Percentiles rank a stretch among this genome's conserved stretches.
phyloP scores from a whole-genome alignment of 2,888 invertebrate genomes.

The Ectemnius lituratus region DNA sequence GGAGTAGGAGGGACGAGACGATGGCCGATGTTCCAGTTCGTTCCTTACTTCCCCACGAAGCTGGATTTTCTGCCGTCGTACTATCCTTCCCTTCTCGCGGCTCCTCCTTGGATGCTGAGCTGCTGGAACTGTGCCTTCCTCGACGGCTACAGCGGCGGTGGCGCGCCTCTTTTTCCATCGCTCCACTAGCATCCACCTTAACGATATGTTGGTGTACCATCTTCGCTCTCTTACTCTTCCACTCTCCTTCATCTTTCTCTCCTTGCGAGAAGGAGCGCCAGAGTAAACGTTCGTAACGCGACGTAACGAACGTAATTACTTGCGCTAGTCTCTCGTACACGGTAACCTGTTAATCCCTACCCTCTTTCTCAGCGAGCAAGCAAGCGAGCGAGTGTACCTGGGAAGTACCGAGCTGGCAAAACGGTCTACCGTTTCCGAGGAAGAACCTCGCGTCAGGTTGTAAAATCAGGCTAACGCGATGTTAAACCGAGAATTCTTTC shows the following conservation, averaged over 20 bases:
- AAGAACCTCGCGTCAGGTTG: constrained; percentile 13
- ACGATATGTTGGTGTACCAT: constrained; percentile 37
- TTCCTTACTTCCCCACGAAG: constrained; percentile 35
- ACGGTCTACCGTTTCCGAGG: constrained; percentile 26
- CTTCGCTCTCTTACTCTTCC: constrained; percentile 1
- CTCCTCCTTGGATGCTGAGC: background rate
- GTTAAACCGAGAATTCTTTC: constrained; percentile 37
- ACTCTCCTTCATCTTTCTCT: background rate
- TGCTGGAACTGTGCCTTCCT: background rate
- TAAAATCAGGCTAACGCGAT: constrained; percentile 46
- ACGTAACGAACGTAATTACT: constrained; percentile 61
- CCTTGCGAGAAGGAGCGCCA: constrained; percentile 10
- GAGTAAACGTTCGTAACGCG: constrained; percentile 58
- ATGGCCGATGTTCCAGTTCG: constrained; percentile 43
- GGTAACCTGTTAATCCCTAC: constrained; percentile 56
- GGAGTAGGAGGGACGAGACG: constrained; percentile 10
- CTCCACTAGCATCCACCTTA: constrained; percentile 33
- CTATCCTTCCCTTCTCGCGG: constrained; percentile 33
- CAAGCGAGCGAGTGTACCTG: constrained; percentile 48
- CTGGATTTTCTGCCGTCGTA: constrained; percentile 40
- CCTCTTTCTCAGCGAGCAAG: constrained; percentile 35
- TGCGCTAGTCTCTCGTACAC: constrained; percentile 48
- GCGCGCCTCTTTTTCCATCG: constrained; percentile 35
- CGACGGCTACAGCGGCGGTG: constrained; percentile 7
- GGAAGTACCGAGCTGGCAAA: constrained; percentile 25